Percentiles rank a stretch among this genome's conserved stretches.
These are phyloP conservation scores for Aurelia coerulea DNA, from an alignment of 30 jellyfish, hydroid and myxozoan genomes.

Conservation along the genomic window DNA sequence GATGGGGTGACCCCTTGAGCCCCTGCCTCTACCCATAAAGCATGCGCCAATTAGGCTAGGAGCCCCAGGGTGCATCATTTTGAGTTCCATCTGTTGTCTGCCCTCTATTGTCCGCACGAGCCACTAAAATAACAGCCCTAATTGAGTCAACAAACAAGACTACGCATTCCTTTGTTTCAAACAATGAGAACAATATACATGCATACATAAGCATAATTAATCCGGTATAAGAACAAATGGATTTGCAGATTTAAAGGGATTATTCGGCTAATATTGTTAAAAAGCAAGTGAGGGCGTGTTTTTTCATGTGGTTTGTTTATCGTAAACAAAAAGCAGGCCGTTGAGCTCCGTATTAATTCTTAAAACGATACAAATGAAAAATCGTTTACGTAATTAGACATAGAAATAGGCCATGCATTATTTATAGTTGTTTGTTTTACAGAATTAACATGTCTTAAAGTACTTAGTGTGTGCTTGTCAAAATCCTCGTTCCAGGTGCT, in stretches of 20 bases:
- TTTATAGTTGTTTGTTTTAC: too few relatives aligned
- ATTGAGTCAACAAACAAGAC: slow-evolving; percentile 36
- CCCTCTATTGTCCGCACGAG: slow-evolving; percentile 36
- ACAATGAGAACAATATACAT: slow-evolving; percentile 10
- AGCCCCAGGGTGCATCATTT: slow-evolving; percentile 41
- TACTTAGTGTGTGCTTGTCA: too few relatives aligned
- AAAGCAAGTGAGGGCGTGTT: slow-evolving; percentile 33
- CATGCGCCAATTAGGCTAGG: neutral
- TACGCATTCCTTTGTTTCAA: neutral
- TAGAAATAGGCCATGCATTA: too few relatives aligned
- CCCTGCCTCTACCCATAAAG: too few relatives aligned
- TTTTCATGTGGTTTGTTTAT: neutral
- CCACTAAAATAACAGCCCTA: slow-evolving; percentile 15
- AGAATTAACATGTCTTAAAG: too few relatives aligned
- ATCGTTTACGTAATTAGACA: too few relatives aligned
- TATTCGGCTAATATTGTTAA: slow-evolving; percentile 34
- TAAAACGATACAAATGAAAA: too few relatives aligned
- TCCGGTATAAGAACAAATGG: slow-evolving; percentile 11
- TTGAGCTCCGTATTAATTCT: neutral
- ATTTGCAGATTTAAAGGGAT: slow-evolving; percentile 7
- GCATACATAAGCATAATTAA: slow-evolving; percentile 52
- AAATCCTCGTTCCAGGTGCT: too few relatives aligned
- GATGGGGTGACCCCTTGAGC: too few relatives aligned
- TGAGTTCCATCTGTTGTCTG: slow-evolving; percentile 38
- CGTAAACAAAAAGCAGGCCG: slow-evolving; percentile 1